phyloP scores from a whole-genome alignment of 2,888 invertebrate genomes.

The Aplocera efformata region DNA sequence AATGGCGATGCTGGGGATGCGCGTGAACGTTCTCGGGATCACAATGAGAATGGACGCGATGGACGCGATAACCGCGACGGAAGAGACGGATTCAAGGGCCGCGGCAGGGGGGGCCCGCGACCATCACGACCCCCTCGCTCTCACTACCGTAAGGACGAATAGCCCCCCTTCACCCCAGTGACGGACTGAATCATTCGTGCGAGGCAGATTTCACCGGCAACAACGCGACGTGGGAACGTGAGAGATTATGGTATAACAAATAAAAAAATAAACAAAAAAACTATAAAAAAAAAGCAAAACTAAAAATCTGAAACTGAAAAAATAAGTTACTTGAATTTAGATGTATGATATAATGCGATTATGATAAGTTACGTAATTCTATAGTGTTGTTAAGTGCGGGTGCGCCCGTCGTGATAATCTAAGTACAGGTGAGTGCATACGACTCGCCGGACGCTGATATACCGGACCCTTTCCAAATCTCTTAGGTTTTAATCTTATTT shows the following conservation, averaged over 20 bases:
- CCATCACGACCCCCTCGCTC: conserved; percentile 50
- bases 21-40: conserved; percentile 59
- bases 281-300: conserved; percentile 80
- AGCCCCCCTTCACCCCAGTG: conserved; percentile 40
- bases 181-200: conserved; percentile 80
- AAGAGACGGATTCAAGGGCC: conserved; percentile 78
- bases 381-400: conserved; percentile 70
- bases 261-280: conserved; percentile 50
- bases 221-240: conserved; percentile 78
- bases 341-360: conserved; percentile 78
- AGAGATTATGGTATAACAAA: conserved; percentile 80
- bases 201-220: conserved; percentile 87
- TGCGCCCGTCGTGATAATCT: conserved; percentile 61
- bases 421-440: conserved; percentile 70
- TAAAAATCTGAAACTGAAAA: conserved; percentile 78
- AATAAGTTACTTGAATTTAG: conserved; percentile 79
- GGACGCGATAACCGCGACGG: conserved; percentile 74
- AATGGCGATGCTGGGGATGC: conserved; percentile 67
- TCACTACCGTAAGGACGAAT: conserved; percentile 56
- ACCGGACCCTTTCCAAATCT: conserved; percentile 58
- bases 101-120: conserved; percentile 71
- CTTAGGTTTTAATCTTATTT: conserved; percentile 57
- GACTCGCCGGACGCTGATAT: conserved; percentile 40
- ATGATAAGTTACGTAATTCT: conserved; percentile 77
- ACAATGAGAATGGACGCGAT: conserved; percentile 73